These are phyloP conservation scores for Pyrocoelia pectoralis DNA, from an alignment of 2,888 invertebrate genomes.

Conservation along the genomic window DNA sequence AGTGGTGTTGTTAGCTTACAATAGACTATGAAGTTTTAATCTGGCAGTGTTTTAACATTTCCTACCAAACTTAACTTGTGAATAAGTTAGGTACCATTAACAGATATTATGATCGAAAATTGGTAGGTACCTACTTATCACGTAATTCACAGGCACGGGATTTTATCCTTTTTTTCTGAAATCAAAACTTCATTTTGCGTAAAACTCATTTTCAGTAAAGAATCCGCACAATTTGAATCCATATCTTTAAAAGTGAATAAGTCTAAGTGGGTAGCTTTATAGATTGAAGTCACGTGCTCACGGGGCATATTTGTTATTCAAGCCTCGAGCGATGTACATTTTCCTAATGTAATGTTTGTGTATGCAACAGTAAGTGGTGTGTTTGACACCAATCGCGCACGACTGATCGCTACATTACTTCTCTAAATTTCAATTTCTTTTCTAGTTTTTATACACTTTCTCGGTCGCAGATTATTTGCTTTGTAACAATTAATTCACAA, in stretches of 20 bases:
- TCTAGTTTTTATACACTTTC: conserved; percentile 14
- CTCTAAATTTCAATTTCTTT: conserved; percentile 23
- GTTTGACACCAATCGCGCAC: conserved; percentile 57
- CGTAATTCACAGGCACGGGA: too few relatives aligned
- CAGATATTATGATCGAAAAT: too few relatives aligned
- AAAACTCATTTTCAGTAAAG: conserved; percentile 27
- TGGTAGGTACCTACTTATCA: too few relatives aligned
- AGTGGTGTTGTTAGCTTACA: too few relatives aligned
- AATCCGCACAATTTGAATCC: conserved; percentile 33
- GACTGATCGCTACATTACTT: conserved; percentile 44
- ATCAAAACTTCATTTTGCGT: conserved; percentile 5
- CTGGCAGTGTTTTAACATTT: too few relatives aligned
- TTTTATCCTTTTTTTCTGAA: too few relatives aligned
- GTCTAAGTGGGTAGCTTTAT: conserved; percentile 32
- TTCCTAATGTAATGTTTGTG: conserved; percentile 57
- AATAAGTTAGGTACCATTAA: too few relatives aligned
- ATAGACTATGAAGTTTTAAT: too few relatives aligned
- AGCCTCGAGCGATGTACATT: conserved; percentile 52
- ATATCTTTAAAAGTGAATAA: conserved; percentile 35
- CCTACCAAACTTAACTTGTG: too few relatives aligned
- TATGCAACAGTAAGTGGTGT: conserved; percentile 59
- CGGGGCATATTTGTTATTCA: conserved; percentile 41
- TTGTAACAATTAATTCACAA: too few relatives aligned
- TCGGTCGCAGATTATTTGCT: too few relatives aligned
- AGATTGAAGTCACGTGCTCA: conserved; percentile 38